These are phyloP conservation scores for Lutraria lutraria DNA, from an alignment of 2,888 invertebrate genomes.

Conservation along the genomic window DNA sequence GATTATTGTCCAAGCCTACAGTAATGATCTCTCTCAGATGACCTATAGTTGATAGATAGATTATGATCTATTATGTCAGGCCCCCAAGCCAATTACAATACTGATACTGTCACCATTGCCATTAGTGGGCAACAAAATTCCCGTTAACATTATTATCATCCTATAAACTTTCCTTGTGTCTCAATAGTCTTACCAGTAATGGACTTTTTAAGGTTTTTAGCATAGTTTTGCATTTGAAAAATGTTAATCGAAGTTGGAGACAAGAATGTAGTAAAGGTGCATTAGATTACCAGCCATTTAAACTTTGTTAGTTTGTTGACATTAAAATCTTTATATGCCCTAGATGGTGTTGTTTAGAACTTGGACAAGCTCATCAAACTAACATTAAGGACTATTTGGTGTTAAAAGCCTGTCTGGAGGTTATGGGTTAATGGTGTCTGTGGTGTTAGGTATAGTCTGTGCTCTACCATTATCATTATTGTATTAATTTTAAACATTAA, in stretches of 20 bases:
- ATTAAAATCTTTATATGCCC: conserved; percentile 2
- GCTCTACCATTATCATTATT: neutral
- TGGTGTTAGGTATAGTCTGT: neutral
- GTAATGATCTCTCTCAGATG: conserved; percentile 32
- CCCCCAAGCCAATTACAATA: conserved; percentile 2
- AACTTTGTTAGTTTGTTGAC: neutral
- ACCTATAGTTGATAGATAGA: conserved; percentile 24
- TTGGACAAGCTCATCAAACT: conserved; percentile 9
- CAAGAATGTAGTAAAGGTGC: neutral
- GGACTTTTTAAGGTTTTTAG: conserved; percentile 3
- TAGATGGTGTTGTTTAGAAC: conserved; percentile 1
- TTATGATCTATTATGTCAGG: conserved; percentile 28
- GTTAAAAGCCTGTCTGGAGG: conserved; percentile 2
- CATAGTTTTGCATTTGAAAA: conserved; percentile 11
- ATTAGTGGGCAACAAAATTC: conserved; percentile 42
- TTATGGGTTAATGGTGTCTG: conserved; percentile 4
- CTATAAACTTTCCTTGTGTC: conserved; percentile 6
- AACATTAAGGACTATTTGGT: neutral
- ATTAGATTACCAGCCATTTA: neutral
- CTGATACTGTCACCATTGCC: conserved; percentile 44
- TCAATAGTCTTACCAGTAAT: neutral
- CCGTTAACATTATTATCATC: conserved; percentile 27
- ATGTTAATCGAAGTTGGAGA: neutral
- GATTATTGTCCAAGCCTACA: conserved; percentile 34
- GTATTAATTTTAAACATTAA: neutral